Evolutionary conservation across 2,797 vertebrate genomes (phyloP).

Genomic region (Alca torda): DNA sequence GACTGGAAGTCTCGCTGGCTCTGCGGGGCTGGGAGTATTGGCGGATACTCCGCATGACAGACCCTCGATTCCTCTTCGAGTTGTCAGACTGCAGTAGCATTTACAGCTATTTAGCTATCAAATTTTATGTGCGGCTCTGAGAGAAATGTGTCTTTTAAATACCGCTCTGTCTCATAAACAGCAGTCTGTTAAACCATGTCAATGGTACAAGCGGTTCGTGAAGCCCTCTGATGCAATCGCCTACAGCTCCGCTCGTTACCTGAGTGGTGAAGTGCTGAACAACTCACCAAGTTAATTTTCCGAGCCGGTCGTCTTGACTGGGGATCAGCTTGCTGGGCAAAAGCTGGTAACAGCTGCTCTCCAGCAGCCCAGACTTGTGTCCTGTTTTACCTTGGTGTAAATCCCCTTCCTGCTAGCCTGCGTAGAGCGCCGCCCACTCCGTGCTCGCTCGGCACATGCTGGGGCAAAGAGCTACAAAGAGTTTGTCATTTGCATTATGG

Average conservation of each 20-base stretch:
- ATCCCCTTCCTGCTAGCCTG: not conserved
- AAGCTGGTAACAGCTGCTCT: not conserved
- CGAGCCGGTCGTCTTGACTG: not conserved
- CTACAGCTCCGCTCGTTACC: not conserved
- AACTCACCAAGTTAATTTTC: not conserved
- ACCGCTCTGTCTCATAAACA: slow-evolving; percentile 63
- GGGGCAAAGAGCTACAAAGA: not conserved
- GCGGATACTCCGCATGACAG: slow-evolving; percentile 43
- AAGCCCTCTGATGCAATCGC: not conserved
- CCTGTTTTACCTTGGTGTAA: not conserved
- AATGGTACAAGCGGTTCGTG: not conserved
- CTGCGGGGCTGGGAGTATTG: slow-evolving; percentile 34
- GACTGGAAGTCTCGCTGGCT: slow-evolving; percentile 61
- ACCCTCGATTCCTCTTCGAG: slow-evolving; percentile 46
- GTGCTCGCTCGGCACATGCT: accelerated
- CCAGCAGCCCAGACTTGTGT: not conserved
- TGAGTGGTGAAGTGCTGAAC: not conserved
- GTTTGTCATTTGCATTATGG: not conserved
- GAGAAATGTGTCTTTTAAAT: slow-evolving; percentile 69
- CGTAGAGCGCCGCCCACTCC: accelerated
- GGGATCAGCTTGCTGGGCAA: not conserved
- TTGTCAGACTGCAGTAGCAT: slow-evolving; percentile 71
- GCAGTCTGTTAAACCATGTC: slow-evolving; percentile 67
- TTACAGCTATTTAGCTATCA: slow-evolving; percentile 71
- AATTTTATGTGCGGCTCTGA: slow-evolving; percentile 67